Percentiles rank a stretch among this genome's conserved stretches.
Evolutionary conservation across 2,888 invertebrate genomes (phyloP).

Genomic region (Athetis lepigone): DNA sequence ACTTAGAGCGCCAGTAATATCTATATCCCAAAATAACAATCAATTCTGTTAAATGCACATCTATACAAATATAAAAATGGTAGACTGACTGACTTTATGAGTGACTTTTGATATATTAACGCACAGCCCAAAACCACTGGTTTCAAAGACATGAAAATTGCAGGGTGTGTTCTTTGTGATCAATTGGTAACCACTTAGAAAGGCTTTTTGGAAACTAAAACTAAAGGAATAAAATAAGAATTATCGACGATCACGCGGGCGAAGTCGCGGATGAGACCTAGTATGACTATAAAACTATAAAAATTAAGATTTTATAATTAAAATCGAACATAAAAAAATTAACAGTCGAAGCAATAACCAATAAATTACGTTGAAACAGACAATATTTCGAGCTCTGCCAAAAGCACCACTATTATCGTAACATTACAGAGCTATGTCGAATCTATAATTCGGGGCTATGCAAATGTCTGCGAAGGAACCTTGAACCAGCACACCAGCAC

Average conservation of each 20-base stretch:
- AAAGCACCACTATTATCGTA: constrained; percentile 50
- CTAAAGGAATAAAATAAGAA: too few relatives aligned
- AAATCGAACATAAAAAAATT: background rate
- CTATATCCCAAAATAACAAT: background rate
- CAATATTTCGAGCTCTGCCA: constrained; percentile 30
- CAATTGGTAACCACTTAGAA: too few relatives aligned
- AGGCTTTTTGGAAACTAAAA: too few relatives aligned
- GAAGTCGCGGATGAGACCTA: too few relatives aligned
- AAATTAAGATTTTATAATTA: background rate
- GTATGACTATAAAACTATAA: background rate
- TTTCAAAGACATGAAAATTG: too few relatives aligned
- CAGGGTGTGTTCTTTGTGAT: too few relatives aligned
- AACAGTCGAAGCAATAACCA: background rate
- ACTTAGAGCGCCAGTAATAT: background rate
- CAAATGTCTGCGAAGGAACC: constrained; percentile 61
- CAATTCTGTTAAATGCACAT: background rate
- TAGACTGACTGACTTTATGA: too few relatives aligned
- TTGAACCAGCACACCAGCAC: constrained; percentile 52
- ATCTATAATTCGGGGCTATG: constrained; percentile 68
- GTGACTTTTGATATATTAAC: too few relatives aligned
- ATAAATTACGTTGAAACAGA: constrained; percentile 11
- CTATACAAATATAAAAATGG: too few relatives aligned
- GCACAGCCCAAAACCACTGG: too few relatives aligned
- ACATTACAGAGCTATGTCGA: constrained; percentile 54
- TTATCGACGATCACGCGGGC: too few relatives aligned